These are phyloP conservation scores for Charanyca ferruginea DNA, from an alignment of 2,888 invertebrate genomes.

Conservation along the genomic window DNA sequence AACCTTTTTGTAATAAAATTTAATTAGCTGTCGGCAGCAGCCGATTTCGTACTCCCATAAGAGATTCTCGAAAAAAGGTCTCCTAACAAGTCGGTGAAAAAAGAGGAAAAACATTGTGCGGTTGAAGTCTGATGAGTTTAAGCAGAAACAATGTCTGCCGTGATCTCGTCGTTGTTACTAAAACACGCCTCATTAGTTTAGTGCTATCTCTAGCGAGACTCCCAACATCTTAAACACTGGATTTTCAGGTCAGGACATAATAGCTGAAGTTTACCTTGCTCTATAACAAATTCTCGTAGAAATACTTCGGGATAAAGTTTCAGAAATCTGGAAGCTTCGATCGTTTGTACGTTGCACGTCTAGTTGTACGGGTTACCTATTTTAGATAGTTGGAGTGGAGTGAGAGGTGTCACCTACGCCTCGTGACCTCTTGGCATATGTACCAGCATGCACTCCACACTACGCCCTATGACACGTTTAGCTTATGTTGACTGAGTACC, in stretches of 20 bases:
- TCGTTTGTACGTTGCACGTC: conserved; percentile 6
- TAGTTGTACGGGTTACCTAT: conserved; percentile 38
- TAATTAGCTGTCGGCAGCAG: conserved; percentile 40
- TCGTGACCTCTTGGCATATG: conserved; percentile 46
- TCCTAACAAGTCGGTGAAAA: conserved; percentile 22
- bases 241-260: conserved; percentile 14
- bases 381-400: conserved; percentile 39
- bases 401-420: conserved; percentile 40
- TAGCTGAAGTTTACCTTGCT: neutral
- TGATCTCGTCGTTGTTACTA: conserved; percentile 3
- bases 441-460: conserved; percentile 15
- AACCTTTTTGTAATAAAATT: conserved; percentile 43
- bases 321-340: conserved; percentile 15
- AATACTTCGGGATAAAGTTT: conserved; percentile 1
- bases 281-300: neutral
- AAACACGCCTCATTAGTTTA: conserved; percentile 22
- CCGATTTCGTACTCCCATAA: conserved; percentile 15
- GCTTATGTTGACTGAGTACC: conserved; percentile 13
- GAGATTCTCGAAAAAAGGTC: conserved; percentile 16
- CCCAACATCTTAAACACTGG: neutral
- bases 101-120: conserved; percentile 9
- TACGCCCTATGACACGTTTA: conserved; percentile 23
- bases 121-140: conserved; percentile 24
- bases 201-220: conserved; percentile 19
- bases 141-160: conserved; percentile 29